Evolutionary conservation across 1,140 invertebrate species (phyloP), one percentile per base, ranked within the genome.

Genomic region (Oryzaephilus surinamensis): DNA sequence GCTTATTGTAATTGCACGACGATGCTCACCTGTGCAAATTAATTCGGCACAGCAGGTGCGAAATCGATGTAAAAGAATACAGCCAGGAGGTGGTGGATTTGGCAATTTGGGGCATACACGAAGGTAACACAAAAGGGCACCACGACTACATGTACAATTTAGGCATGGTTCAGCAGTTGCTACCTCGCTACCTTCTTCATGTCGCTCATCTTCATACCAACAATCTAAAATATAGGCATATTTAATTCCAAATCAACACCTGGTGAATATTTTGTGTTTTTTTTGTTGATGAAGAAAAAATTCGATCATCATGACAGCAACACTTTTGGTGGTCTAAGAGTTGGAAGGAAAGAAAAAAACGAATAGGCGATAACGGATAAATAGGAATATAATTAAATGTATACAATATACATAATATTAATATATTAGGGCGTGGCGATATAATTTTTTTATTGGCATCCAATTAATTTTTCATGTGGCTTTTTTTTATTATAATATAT

Each of bases 11-110:
- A 6, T 15, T 31, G 10, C 18, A 21, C n/a, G n/a, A n/a, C n/a
- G n/a, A n/a, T n/a, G 17, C n/a, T 33, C 52, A 62, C 70, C 68
- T 58, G 75, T 68, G 54, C 86, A 90, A 31, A 80, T 70, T 30
- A 89, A 58, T 48, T 84, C 74, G 1, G 81, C 72, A 51, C 86
- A 89, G 60, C 85, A 90, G 14, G 71, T 64, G 36, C 73, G 74
- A 32, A 71, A 67, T 42, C 72, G 68, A 28, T 82, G 76, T 14
- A 80, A 61, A 3, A 80, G 63, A 16, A 79, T 71, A 54, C 86
- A 89, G 24, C 79, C 76, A 2, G 68, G 51, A 1, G 82, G 80
- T 32, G 79, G 76, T 12, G 82, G 76, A 58, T 79, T 75, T 3
- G 82, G 79, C 43, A 83, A 68, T 43, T 75, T 68, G 5, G 78